Conservation (phyloP, 2,113 vertebrate genomes). For the Pteruthius melanotis region DNA sequence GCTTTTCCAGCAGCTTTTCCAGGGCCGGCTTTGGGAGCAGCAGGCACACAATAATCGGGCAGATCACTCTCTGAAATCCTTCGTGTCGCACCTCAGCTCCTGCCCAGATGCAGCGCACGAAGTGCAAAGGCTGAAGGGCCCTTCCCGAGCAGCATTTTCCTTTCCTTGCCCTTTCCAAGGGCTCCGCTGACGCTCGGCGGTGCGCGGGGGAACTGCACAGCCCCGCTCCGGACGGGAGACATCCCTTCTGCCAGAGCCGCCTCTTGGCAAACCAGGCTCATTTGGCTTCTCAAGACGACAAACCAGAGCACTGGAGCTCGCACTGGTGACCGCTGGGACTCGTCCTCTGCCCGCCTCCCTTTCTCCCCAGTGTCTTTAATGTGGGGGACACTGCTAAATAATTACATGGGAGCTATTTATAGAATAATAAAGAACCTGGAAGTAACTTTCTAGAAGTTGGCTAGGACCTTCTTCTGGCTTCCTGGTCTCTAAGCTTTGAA, state of each 20-base stretch:
- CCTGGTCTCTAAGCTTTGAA: neutral
- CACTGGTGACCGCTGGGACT: neutral
- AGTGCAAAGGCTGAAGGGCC: neutral
- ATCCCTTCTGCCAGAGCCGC: neutral
- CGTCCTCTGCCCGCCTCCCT: neutral
- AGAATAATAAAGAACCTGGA: neutral
- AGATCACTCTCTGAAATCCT: neutral
- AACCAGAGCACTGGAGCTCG: neutral
- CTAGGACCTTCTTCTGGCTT: neutral
- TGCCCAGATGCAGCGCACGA: neutral
- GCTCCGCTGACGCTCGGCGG: slow-evolving; percentile 39
- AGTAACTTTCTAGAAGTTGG: neutral
- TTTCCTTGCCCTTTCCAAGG: too few species aligned
- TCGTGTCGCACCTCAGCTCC: neutral
- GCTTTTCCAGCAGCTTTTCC: neutral
- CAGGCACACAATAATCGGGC: neutral
- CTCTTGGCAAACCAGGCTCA: rapidly evolving
- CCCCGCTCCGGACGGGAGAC: neutral
- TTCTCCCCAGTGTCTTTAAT: neutral
- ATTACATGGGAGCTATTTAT: neutral
- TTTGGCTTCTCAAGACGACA: rapidly evolving
- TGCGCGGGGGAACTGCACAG: neutral
- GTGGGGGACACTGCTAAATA: neutral
- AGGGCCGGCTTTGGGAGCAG: neutral
- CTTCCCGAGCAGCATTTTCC: neutral